Evolutionary conservation across 2,797 vertebrate genomes (phyloP), one percentile per base, ranked within the genome.

Genomic region (Bradypodion ventrale): DNA sequence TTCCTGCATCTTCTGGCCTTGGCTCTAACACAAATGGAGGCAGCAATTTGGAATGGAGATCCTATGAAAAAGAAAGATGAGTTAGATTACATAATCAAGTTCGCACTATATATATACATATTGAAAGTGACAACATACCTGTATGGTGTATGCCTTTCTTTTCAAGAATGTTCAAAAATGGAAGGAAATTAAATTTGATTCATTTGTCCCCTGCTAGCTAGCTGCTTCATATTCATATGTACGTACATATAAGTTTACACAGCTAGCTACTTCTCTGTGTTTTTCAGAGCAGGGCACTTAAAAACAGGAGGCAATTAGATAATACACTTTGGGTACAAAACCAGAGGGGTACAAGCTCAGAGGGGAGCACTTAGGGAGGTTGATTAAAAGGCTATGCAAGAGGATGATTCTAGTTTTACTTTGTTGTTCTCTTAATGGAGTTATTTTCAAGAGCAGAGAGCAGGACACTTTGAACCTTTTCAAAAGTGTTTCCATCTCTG

Each of bases 401-500:
- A 5, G 13, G 23, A 25, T 15, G 25, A 29, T 4, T n/a, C 5
- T 35, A 27, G 46, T 35, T 65, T 69, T 32, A 5, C 29, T 80
- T 86, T 79, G 90, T 27, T 25, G 0, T 25, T 25, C 32, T 59
- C 85, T 69, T 72, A 75, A 68, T 87, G 85, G 88, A 87, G 83
- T 83, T 79, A 59, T 75, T 63, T 81, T 78, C 35, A 86, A 87
- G 78, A 75, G 83, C 80, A 72, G 79, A 84, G 60, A 66, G 68
- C 74, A 83, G 87, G 89, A 80, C 85, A 90, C 80, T 80, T 91
- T 49, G 84, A 91, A 87, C 81, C 82, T 87, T 91, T 52, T 84
- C 84, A 23, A 69, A 87, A 91, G 84, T 81, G 83, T 88, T 85
- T 73, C 85, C 78, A 29, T 23, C 63, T 66, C 86, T 83, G 42